Evolutionary conservation across 2,113 vertebrate species (phyloP).

Genomic region (Pachycephala philippinensis): DNA sequence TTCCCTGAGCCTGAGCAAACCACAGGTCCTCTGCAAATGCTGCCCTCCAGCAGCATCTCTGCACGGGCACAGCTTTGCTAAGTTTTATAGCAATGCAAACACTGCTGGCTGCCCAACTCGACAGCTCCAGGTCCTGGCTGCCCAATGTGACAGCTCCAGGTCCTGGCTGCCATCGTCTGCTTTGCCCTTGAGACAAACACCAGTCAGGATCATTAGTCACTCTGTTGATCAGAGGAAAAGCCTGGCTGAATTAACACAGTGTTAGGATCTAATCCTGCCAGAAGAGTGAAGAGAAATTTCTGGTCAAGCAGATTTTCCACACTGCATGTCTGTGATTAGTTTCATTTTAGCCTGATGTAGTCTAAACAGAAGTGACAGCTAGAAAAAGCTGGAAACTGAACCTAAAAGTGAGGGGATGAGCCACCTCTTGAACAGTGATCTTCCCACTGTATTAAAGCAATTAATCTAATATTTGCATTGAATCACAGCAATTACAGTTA

Average conservation of each 20-base stretch:
- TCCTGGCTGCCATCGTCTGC: neutral
- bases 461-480: neutral
- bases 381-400: neutral
- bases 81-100: neutral
- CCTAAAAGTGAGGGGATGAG: neutral
- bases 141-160: neutral
- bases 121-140: neutral
- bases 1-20: neutral
- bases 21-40: neutral
- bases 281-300: neutral
- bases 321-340: neutral
- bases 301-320: neutral
- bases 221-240: neutral
- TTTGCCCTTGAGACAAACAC: neutral
- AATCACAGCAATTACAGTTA: neutral
- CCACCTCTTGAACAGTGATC: neutral
- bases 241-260: neutral
- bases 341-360: neutral
- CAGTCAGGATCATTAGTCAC: neutral
- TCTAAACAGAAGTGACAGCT: neutral
- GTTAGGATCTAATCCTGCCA: neutral
- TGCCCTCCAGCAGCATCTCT: neutral
- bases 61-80: neutral
- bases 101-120: neutral
- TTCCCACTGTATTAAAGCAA: neutral